These are phyloP conservation scores for Cichlasoma orientale DNA, from an alignment of 2,797 vertebrate species.

Conservation along the genomic window DNA sequence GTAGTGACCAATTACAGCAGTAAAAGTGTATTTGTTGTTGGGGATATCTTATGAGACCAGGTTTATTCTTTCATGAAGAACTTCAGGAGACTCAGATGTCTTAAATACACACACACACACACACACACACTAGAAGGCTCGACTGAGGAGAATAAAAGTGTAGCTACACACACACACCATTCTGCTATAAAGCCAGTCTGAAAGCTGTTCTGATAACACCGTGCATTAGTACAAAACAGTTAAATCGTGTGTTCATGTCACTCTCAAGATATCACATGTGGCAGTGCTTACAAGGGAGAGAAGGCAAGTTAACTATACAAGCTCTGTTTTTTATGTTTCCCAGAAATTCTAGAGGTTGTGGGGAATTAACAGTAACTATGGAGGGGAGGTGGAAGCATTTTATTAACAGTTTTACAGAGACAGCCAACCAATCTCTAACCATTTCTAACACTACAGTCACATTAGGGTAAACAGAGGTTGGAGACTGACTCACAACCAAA, in stretches of 20 bases:
- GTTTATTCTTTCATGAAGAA: slow-evolving; percentile 1
- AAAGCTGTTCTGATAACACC: neutral
- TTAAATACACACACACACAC: neutral
- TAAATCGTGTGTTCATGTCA: neutral
- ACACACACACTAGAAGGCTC: neutral
- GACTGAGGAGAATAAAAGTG: neutral
- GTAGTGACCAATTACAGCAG: neutral
- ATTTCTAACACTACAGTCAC: neutral
- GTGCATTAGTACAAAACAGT: neutral
- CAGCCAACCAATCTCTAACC: neutral
- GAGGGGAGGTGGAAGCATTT: neutral
- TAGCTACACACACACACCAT: neutral
- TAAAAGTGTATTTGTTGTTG: neutral
- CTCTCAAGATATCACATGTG: neutral
- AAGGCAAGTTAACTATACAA: neutral
- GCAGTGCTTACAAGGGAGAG: neutral
- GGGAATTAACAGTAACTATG: neutral
- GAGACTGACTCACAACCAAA: neutral
- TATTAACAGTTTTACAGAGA: neutral
- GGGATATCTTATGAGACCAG: neutral
- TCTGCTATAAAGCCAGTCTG: neutral
- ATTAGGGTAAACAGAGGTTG: neutral
- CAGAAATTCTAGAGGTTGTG: no score
- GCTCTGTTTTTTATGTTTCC: neutral
- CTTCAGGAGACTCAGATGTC: neutral